Evolutionary conservation across 2,888 invertebrate species (phyloP), one percentile per base, ranked within the genome.

Genomic region (Stenchaetothrips biformis): DNA sequence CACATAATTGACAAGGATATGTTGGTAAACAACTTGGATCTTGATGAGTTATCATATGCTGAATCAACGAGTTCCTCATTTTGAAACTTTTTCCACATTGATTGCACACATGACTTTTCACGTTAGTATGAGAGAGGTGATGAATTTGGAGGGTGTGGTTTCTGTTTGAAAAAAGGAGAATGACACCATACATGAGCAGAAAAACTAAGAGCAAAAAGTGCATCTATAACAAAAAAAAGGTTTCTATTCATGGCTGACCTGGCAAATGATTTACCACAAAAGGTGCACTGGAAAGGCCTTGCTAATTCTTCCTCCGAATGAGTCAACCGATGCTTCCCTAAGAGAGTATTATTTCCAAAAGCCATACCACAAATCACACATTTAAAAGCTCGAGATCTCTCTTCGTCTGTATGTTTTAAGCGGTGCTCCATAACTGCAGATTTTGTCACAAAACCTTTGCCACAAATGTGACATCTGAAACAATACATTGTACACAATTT

Each of bases 371-470:
- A 74, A 25, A 74, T 25, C 21, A 74, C 25, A 74, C 67, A 74
- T 25, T 74, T 74, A 74, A 74, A 74, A 74, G 67, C 67, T 8
- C 67, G 67, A 25, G 67, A 74, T 25, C 25, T 74, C 67, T 74
- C 67, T 25, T 74, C 67, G 11, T 74, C 25, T 9, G 67, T 74
- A 11, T 74, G 67, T 21, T 74, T 74, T 25, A 74, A 11, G 11
- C 67, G n/a, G 25, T 74, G 67, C 25, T 74, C 67, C 53, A 53
- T 53, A 13, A 53, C 53, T 18, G 53, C 21, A 25, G 67, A 74
- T 11, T 74, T 74, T 21, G 67, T 74, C 11, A 7, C 25, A 74
- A 74, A 74, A 0, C 67, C 67, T 74, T 74, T 74, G 7, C 67
- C 67, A 74, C 67, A 74, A 9, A 74, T 74, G 25, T 74, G 67